Percentiles rank a stretch among this genome's conserved stretches.
phyloP scores from a whole-genome alignment of 1,140 invertebrate genomes.

The Drosophila subpulchrella region DNA sequence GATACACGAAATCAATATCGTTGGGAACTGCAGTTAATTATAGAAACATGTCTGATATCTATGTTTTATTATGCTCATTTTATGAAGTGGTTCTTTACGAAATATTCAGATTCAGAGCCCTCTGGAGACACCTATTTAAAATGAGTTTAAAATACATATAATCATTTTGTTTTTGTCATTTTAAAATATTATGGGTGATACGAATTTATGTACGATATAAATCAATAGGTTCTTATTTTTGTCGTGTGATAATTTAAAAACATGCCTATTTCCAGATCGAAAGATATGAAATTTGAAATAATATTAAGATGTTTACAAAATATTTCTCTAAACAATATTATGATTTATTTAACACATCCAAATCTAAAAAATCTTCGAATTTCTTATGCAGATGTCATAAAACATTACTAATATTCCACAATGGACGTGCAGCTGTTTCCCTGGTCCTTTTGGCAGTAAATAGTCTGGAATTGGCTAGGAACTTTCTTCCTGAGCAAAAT shows the following conservation, averaged over 20 bases:
- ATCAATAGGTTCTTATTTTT: no score
- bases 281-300: no score
- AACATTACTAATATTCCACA: conserved; percentile 80
- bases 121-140: neutral
- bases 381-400: conserved; percentile 69
- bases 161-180: no score
- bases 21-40: conserved; percentile 29
- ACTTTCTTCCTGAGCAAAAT: conserved; percentile 54
- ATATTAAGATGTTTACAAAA: no score
- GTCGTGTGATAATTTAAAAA: no score
- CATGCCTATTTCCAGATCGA: no score
- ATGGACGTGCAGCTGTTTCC: conserved; percentile 70
- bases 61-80: conserved; percentile 1
- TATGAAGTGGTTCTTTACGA: conserved; percentile 1
- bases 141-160: no score
- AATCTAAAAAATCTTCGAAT: neutral
- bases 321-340: no score
- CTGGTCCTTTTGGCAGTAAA: conserved; percentile 69
- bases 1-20: conserved; percentile 23
- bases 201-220: no score
- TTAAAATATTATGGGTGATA: no score
- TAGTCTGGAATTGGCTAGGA: conserved; percentile 68
- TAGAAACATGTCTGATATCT: conserved; percentile 6
- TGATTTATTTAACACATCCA: neutral
- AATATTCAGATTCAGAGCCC: neutral